These are phyloP conservation scores for Pseudococcus longispinus DNA, from an alignment of 2,888 invertebrate genomes.

Conservation along the genomic window DNA sequence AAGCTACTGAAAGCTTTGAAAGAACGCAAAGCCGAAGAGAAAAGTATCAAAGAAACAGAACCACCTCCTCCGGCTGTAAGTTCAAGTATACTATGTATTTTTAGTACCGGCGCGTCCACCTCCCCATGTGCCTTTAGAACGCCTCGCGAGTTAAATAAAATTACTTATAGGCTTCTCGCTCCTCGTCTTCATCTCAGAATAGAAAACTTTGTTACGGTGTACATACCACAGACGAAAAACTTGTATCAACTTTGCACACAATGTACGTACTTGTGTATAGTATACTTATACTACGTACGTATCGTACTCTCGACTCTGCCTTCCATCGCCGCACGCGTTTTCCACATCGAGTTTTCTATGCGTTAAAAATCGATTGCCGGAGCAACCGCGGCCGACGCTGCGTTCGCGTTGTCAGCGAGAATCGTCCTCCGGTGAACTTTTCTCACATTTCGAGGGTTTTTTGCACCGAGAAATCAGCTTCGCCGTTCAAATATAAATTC, in stretches of 20 bases:
- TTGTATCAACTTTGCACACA: not conserved
- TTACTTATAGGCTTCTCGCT: constrained; percentile 1
- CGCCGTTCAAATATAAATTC: not conserved
- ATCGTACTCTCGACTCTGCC: not conserved
- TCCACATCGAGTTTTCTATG: not conserved
- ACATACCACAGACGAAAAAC: not conserved
- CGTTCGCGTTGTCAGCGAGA: not conserved
- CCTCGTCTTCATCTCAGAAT: not conserved
- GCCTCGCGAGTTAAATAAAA: not conserved
- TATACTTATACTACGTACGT: no score
- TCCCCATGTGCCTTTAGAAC: not conserved
- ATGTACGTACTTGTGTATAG: not conserved
- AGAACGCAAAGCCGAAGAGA: constrained; percentile 88
- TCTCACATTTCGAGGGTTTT: not conserved
- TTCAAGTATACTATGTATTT: not conserved
- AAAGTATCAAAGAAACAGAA: constrained; percentile 65
- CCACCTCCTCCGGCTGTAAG: constrained; percentile 61
- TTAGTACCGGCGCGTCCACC: not conserved
- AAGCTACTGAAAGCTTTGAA: constrained; percentile 87
- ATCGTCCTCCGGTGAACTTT: constrained; percentile 27
- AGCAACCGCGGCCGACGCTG: not conserved
- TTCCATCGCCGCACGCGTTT: not conserved
- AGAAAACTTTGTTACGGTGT: not conserved
- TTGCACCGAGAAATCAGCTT: constrained; percentile 13
- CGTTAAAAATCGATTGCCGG: constrained; percentile 12